These are phyloP conservation scores for Stegostoma tigrinum DNA, from an alignment of 2,113 vertebrate genomes.

Conservation along the genomic window DNA sequence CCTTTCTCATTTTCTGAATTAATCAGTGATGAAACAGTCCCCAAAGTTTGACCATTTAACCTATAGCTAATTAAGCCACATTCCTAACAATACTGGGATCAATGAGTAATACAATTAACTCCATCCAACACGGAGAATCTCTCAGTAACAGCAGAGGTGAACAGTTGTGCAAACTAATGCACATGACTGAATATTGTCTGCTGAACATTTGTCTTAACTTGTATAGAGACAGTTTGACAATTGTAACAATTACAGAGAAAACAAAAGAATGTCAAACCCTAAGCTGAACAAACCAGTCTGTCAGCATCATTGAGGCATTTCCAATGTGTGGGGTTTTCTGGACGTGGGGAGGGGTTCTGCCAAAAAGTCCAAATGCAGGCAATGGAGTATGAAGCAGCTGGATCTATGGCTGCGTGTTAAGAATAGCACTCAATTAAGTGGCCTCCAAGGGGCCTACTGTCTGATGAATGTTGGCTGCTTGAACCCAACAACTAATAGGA, in stretches of 20 bases:
- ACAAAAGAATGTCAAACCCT: not conserved
- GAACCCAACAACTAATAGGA: too few relatives aligned
- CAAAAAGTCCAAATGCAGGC: too few relatives aligned
- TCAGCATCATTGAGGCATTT: not conserved
- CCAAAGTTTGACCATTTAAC: not conserved
- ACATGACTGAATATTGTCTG: not conserved
- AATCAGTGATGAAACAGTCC: not conserved
- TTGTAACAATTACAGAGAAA: not conserved
- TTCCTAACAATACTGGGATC: not conserved
- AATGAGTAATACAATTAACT: not conserved
- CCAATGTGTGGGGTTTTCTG: not conserved
- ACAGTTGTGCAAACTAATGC: not conserved
- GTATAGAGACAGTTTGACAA: not conserved
- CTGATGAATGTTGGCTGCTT: not conserved
- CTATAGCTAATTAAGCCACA: not conserved
- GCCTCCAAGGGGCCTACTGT: too few relatives aligned
- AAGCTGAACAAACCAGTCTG: constrained; percentile 11
- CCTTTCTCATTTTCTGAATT: not conserved
- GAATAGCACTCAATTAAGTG: not conserved
- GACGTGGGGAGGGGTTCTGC: too few relatives aligned
- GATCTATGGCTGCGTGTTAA: not conserved
- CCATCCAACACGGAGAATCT: not conserved
- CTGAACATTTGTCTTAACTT: not conserved
- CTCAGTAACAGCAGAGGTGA: not conserved
- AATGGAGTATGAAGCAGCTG: too few relatives aligned